Conservation (phyloP, 1,140 invertebrate genomes). For the Subanguina moxae region DNA sequence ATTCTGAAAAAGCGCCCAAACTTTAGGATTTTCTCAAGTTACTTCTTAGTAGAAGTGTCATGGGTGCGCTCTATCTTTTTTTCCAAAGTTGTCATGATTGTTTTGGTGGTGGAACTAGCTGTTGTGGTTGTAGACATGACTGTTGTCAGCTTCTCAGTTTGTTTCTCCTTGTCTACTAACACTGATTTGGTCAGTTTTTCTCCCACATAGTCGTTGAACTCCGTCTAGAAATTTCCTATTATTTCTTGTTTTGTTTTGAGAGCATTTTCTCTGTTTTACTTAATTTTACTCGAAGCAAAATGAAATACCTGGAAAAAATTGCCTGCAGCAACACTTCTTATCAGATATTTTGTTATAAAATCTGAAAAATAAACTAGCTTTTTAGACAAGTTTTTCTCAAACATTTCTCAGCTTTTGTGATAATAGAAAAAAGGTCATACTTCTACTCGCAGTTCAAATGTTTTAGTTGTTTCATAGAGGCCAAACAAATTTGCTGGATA, state of each 20-base stretch:
- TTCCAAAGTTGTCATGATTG: background rate
- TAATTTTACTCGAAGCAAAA: background rate
- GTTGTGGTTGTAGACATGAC: background rate
- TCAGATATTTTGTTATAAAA: constrained; percentile 16
- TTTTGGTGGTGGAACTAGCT: background rate
- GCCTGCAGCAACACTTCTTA: constrained; percentile 16
- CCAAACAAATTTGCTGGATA: too few species aligned
- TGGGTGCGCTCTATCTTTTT: background rate
- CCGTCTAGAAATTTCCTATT: constrained; percentile 6
- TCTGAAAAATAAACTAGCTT: background rate
- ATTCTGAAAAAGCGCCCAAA: too few species aligned
- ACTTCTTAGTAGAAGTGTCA: too few species aligned
- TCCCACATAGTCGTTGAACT: constrained; percentile 20
- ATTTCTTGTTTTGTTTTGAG: constrained; percentile 7
- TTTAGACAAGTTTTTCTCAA: too few species aligned
- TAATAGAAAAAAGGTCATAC: too few species aligned
- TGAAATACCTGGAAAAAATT: constrained; percentile 22
- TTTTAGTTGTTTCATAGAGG: too few species aligned
- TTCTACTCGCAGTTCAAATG: too few species aligned
- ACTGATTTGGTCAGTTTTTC: background rate
- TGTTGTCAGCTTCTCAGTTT: background rate
- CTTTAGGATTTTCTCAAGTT: too few species aligned
- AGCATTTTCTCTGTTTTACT: background rate
- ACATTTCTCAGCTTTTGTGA: too few species aligned
- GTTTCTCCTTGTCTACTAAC: background rate